Conservation (phyloP, 2,113 vertebrate species). For the Archocentrus centrarchus region DNA sequence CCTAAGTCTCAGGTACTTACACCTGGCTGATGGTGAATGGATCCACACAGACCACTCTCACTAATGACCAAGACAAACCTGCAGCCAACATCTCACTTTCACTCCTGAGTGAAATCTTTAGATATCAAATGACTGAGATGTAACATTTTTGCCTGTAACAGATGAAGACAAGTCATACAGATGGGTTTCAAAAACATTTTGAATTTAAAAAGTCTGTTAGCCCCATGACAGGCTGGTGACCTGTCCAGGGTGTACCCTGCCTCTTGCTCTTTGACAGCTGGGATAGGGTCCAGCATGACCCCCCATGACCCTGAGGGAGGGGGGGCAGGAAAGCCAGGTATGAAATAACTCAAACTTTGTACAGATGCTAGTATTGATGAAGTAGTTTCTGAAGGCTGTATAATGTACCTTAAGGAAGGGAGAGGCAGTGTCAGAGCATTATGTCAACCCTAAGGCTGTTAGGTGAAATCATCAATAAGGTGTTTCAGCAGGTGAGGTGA, state of each 20-base stretch:
- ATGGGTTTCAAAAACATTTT: neutral
- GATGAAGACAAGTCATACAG: neutral
- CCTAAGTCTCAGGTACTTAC: constrained; percentile 43
- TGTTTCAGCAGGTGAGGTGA: neutral
- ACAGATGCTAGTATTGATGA: neutral
- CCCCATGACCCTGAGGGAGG: too few relatives aligned
- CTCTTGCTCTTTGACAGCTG: too few relatives aligned
- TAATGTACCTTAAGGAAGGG: neutral
- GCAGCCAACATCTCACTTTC: constrained; percentile 24
- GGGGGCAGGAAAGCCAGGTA: too few relatives aligned
- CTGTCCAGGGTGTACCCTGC: too few relatives aligned
- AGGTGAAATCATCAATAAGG: neutral
- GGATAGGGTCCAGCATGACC: too few relatives aligned
- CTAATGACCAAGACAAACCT: constrained; percentile 45
- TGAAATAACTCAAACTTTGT: neutral
- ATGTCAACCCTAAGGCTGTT: neutral
- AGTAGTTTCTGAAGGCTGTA: neutral
- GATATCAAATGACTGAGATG: constrained; percentile 4
- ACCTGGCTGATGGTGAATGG: constrained; percentile 49
- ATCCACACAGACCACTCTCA: constrained; percentile 30
- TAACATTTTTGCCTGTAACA: neutral
- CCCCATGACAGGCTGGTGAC: too few relatives aligned
- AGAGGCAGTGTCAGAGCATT: neutral
- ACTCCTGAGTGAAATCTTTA: constrained; percentile 2
- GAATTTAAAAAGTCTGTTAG: too few relatives aligned